Conservation (phyloP, 2,113 vertebrate genomes). For the Osmerus mordax region DNA sequence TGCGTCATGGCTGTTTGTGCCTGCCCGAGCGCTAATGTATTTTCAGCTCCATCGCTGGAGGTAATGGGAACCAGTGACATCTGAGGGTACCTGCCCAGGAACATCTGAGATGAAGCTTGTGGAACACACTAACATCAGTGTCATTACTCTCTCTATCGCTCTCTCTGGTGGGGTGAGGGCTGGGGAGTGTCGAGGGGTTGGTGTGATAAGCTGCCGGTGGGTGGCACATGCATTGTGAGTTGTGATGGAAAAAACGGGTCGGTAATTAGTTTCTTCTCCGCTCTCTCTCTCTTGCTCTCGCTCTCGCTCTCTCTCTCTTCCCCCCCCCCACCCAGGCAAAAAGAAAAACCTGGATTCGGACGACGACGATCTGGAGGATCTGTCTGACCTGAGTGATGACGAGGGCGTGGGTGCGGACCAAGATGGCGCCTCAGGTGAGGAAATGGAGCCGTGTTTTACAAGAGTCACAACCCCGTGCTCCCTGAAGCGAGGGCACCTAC, state of each 20-base stretch:
- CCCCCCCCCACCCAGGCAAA: slow-evolving; percentile 42
- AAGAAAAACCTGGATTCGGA: slow-evolving; percentile 54
- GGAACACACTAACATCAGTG: background rate
- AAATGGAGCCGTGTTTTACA: background rate
- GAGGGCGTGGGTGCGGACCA: slow-evolving; percentile 35
- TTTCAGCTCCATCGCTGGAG: slow-evolving; percentile 63
- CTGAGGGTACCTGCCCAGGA: background rate
- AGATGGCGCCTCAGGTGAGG: slow-evolving; percentile 59
- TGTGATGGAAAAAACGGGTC: too few species aligned
- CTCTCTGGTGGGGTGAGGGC: too few species aligned
- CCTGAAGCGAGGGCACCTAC: background rate
- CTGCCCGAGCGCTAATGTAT: slow-evolving; percentile 62
- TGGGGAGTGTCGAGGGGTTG: too few species aligned
- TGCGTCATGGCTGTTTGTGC: slow-evolving; percentile 71
- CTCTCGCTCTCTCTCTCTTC: background rate
- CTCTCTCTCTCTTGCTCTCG: too few species aligned
- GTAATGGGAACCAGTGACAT: slow-evolving; percentile 48
- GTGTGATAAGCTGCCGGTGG: too few species aligned
- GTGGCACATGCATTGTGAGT: too few species aligned
- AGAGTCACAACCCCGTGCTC: background rate
- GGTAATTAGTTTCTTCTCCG: too few species aligned
- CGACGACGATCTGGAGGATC: slow-evolving; percentile 58
- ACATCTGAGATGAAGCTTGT: background rate
- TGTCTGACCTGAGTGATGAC: slow-evolving; percentile 61
- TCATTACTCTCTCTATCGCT: slow-evolving; percentile 12